phyloP scores from a whole-genome alignment of 2,888 invertebrate species.

The Agrochola litura region DNA sequence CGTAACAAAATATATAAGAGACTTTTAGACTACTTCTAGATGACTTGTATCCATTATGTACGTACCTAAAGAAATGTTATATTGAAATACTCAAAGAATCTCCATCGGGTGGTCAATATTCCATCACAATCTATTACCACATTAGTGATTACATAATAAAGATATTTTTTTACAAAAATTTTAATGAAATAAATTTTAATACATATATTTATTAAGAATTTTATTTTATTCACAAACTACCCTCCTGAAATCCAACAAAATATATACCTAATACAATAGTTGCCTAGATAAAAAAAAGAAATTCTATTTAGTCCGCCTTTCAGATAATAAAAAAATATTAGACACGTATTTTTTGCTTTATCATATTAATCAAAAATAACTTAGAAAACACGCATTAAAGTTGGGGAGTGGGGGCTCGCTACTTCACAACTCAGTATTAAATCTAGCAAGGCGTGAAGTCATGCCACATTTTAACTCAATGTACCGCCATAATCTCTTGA shows the following conservation, averaged over 20 bases:
- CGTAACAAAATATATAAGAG: constrained; percentile 62
- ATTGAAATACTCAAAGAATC: constrained; percentile 81
- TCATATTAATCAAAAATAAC: too few relatives aligned
- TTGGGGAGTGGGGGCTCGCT: too few relatives aligned
- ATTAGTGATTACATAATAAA: constrained; percentile 84
- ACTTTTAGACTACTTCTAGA: constrained; percentile 62
- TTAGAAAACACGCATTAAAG: too few relatives aligned
- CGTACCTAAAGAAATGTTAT: constrained; percentile 61
- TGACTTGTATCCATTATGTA: constrained; percentile 53
- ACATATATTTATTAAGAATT: constrained; percentile 73
- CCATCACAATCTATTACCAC: constrained; percentile 89
- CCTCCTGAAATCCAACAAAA: constrained; percentile 19
- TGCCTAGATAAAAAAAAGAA: too few relatives aligned
- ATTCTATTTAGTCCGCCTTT: too few relatives aligned
- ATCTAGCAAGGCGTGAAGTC: too few relatives aligned
- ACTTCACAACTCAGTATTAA: too few relatives aligned
- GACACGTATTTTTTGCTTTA: too few relatives aligned
- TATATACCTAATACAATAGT: too few relatives aligned
- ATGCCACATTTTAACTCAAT: too few relatives aligned
- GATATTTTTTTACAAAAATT: constrained; percentile 83
- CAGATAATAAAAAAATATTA: too few relatives aligned
- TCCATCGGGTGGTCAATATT: constrained; percentile 79
- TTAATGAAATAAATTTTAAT: constrained; percentile 84
- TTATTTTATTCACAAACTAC: constrained; percentile 64
- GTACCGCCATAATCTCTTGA: too few relatives aligned